Evolutionary conservation across 2,113 vertebrate species (phyloP), one percentile per base, ranked within the genome.

Genomic region (Uropsilus gracilis): DNA sequence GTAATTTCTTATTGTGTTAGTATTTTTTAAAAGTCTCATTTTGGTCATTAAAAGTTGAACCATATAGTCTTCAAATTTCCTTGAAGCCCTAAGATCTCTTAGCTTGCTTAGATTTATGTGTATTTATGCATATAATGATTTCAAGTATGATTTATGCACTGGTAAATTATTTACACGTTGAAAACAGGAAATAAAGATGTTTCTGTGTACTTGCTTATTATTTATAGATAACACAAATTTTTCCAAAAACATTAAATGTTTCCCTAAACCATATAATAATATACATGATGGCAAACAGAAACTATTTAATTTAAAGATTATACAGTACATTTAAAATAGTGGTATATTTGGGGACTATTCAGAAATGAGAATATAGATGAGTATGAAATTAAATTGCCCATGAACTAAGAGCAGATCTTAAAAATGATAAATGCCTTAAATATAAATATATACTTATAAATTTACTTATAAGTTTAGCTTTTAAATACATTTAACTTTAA

Each of bases 111-210:
- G 48, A 81, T 76, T 73, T 78, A 30, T 57, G 53, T 53, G 63
- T 77, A 63, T 32, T 5, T 78, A 30, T 42, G 32, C 68, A 34
- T 57, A 90, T 84, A 84, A 80, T 3, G 87, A 64, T 77, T 86
- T 66, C 48, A 94, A 80, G 32, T 18, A 3, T 90, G 61, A 92
- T 86, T 77, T 88, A 88, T 42, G 85, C 59, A 59, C 22, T 77
- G 10, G 53, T 42, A 81, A 90, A 48, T 50, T 77, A 66, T 69
- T 77, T 82, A 32, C 30, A 90, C 68, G 81, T 92, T 96, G 72
- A 77, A 20, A 92, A 76, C 18, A 61, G 59, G 39, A 92, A 91
- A 22, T 69, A 84, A 89, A 96, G 66, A 64, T 59, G 37, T 30
- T 80, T 63, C 30, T 46, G 71, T 89, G 18, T 34, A 92, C 53